Base-by-base conservation (phyloP, 2,888 invertebrate genomes). In the Ormyrus thymus region DNA sequence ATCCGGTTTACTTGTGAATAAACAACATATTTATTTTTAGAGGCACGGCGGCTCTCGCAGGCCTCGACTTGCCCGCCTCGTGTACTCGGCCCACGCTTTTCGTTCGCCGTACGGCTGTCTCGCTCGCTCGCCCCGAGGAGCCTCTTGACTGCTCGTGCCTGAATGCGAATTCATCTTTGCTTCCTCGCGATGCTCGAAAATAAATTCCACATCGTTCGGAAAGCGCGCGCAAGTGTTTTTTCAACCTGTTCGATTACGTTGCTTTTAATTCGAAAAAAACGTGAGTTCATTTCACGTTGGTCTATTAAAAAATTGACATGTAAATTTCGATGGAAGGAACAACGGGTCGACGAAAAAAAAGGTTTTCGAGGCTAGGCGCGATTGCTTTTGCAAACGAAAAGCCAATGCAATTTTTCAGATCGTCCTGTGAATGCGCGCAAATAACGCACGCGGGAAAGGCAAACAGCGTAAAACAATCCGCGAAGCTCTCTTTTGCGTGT, bases 1-100 rank as follows among this genome's bases (percentile, higher is more conserved):
- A 89, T 90, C 90, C 90, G 90, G 90, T 90, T 90, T 90, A 88
- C 89, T 90, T 89, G 89, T 89, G 90, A 90, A 90, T 90, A 90
- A 90, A 90, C 90, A 90, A 90, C 89, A 89, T 89, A 89, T 90
- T 89, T 90, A 90, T 90, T 90, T 90, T 90, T 89, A 89, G 90
- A 90, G 88, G 85, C 85, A 29, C 29, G 83, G 83, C 85, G 84
- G 83, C 85, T 81, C 74, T 80, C 79, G 76, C 81, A 79, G 78
- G 73, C 81, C 56, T 53, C 51, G 43, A 79, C 80, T 78, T 78
- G 82, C 81, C 29, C 13, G 53, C 55, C 53, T 13, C 45, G 58
- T 70, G 58, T 6, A 43, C 8, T 10, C 65, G 45, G 50, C 66
- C 51, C n/a, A 59, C 46, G 29, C 48, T 7, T 73, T 29, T 13